Base-by-base conservation (phyloP, 2,888 invertebrate genomes). In the Leptopilina drosophilae region DNA sequence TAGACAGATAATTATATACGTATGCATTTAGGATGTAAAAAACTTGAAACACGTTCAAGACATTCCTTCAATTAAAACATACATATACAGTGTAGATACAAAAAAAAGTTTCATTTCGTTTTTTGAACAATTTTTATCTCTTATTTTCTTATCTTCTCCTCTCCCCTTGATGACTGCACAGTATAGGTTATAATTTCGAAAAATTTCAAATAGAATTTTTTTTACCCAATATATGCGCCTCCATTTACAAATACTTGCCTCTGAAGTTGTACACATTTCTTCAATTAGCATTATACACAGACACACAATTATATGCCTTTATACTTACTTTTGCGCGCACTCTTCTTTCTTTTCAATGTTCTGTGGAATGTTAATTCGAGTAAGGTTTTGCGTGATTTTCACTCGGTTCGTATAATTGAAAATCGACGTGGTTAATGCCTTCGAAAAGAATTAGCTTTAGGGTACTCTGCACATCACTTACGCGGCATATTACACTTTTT, bases 271-370 rank as follows among this genome's bases (percentile, higher is more conserved):
- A 69, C 69, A 69, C 69, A 69, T 69, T 69, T 69, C 49, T 69
- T 53, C 69, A 69, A 69, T 69, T 69, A 69, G 69, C 26, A 33
- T 53, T 26, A 69, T 53, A 69, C n/a, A 69, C 49, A 69, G 12
- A 69, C n/a, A 69, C 53, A 53, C 67, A 69, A 49, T 69, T 69
- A 33, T 26, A 26, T 26, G 12, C 49, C 20, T 67, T 42, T n/a
- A n/a, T 67, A 66, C 46, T 69, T 69, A 53, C 69, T 69, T 53
- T 69, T 53, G 4, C 49, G 26, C 49, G 4, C 49, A 53, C 49
- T 69, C 69, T 53, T 53, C 49, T 26, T 69, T 12, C 33, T 66
- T 14, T 53, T 53, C 69, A 12, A 49, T 69, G 53, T 49, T 49
- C 26, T 6, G 46, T 26, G 53, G 69, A 53, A 69, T 69, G 69